phyloP scores from a whole-genome alignment of 2,113 vertebrate species.

The Xyliphius kryptos region DNA sequence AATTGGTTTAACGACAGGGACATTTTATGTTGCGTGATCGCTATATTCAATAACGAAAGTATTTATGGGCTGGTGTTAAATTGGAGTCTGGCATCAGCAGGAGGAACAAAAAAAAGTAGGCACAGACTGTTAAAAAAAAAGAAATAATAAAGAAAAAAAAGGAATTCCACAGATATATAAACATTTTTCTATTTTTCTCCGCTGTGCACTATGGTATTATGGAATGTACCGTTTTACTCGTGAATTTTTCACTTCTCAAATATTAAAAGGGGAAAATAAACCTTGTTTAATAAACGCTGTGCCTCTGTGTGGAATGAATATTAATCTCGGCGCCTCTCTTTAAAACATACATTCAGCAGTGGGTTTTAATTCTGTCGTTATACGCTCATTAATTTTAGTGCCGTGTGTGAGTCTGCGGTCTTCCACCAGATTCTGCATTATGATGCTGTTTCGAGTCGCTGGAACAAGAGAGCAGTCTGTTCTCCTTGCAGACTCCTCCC shows the following conservation, averaged over 20 bases:
- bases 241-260: slow-evolving; percentile 16
- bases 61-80: slow-evolving; percentile 18
- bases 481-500: no score
- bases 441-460: no score
- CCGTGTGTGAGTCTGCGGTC: no score
- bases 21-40: slow-evolving; percentile 8
- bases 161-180: no score
- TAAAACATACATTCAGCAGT: no score
- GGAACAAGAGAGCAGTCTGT: no score
- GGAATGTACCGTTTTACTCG: slow-evolving; percentile 4
- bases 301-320: not conserved
- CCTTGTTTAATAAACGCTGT: slow-evolving; percentile 22
- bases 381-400: no score
- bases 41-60: not conserved
- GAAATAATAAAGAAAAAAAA: no score
- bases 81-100: not conserved
- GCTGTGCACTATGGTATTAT: not conserved
- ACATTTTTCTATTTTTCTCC: not conserved
- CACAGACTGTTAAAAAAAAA: no score
- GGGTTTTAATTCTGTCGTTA: no score
- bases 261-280: slow-evolving; percentile 29
- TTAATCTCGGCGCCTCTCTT: not conserved
- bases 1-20: slow-evolving; percentile 7
- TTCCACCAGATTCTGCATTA: no score
- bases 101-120: no score